Evolutionary conservation across 2,888 invertebrate genomes (phyloP).

Genomic region (Aelia acuminata): DNA sequence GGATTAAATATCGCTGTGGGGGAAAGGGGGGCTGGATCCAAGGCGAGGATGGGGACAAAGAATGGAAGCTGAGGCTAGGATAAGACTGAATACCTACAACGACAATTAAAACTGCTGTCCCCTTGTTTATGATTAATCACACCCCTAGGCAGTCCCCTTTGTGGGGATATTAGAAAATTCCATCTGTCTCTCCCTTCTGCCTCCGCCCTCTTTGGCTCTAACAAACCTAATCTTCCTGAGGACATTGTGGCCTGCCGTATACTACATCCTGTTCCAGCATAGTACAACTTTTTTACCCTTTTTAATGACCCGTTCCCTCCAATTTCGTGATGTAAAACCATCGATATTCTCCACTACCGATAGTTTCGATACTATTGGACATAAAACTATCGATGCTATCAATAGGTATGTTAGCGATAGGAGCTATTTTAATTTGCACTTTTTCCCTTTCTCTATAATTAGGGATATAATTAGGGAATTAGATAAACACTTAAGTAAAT

Average conservation of each 20-base stretch:
- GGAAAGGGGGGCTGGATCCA: neutral
- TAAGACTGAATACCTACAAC: conserved; percentile 18
- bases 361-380: too few relatives aligned
- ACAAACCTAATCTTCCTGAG: neutral
- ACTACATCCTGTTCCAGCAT: neutral
- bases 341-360: too few relatives aligned
- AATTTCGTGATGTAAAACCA: too few relatives aligned
- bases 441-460: too few relatives aligned
- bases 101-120: conserved; percentile 26
- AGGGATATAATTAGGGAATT: too few relatives aligned
- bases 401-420: too few relatives aligned
- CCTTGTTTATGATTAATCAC: conserved; percentile 47
- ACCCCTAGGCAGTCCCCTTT: neutral
- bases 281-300: too few relatives aligned
- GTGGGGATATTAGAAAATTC: conserved; percentile 39
- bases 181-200: neutral
- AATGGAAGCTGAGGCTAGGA: neutral
- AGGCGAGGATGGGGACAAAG: neutral
- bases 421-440: too few relatives aligned
- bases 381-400: too few relatives aligned
- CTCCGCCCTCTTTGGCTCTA: neutral
- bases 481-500: too few relatives aligned
- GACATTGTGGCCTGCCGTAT: neutral
- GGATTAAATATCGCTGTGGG: neutral
- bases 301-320: too few relatives aligned